phyloP scores from a whole-genome alignment of 2,113 vertebrate species.

The Pseudois nayaur region DNA sequence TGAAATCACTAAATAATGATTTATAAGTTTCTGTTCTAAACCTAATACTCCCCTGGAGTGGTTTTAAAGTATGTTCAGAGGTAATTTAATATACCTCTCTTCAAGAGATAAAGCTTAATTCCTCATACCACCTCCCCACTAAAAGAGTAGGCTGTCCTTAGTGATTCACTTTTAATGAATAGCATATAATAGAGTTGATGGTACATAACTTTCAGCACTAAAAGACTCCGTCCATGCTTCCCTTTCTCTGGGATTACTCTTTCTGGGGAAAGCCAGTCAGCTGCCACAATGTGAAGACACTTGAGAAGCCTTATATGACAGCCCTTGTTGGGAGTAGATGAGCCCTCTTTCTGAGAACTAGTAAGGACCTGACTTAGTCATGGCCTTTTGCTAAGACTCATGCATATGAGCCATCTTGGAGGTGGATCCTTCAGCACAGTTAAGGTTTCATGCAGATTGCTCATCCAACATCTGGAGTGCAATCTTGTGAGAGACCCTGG shows the following conservation, averaged over 20 bases:
- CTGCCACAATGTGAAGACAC: background rate
- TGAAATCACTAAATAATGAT: slow-evolving; percentile 1
- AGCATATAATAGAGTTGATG: background rate
- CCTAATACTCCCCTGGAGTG: background rate
- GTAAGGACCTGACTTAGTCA: background rate
- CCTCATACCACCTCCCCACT: rapidly evolving
- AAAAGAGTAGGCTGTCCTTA: background rate
- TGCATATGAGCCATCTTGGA: background rate
- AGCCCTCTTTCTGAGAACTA: background rate
- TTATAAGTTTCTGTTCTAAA: background rate
- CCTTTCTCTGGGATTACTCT: background rate
- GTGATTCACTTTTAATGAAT: background rate
- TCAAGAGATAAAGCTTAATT: background rate
- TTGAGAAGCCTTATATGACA: background rate
- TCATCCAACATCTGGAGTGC: background rate
- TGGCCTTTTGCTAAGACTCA: background rate
- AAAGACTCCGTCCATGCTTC: background rate
- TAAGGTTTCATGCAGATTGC: background rate
- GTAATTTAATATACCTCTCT: background rate
- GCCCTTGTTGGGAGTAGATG: background rate
- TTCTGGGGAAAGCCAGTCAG: background rate
- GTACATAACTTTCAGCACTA: background rate
- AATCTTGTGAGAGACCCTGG: background rate
- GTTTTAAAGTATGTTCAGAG: background rate
- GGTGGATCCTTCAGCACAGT: background rate